These are phyloP conservation scores for Drosophila kurseongensis DNA, from an alignment of 1,140 invertebrate species.

Conservation along the genomic window DNA sequence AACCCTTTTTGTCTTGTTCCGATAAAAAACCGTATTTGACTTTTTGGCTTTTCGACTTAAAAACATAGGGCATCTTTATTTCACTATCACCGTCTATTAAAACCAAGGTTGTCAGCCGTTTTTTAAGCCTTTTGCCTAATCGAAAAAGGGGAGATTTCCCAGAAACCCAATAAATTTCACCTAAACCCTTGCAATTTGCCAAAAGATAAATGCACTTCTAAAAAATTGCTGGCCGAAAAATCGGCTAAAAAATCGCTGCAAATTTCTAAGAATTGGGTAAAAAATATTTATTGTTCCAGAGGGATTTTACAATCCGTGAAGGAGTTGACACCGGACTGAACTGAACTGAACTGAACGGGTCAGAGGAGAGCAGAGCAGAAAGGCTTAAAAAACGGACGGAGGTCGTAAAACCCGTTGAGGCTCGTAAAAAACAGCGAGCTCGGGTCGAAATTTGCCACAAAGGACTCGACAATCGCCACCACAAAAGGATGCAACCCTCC, in stretches of 20 bases:
- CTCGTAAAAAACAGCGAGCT: slow-evolving; percentile 23
- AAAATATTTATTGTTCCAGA: slow-evolving; percentile 40
- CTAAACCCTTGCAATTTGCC: slow-evolving; percentile 54
- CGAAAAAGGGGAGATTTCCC: slow-evolving; percentile 32
- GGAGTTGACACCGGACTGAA: slow-evolving; percentile 32
- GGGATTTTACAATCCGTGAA: slow-evolving; percentile 38
- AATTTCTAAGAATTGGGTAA: slow-evolving; percentile 49
- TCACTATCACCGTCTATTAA: slow-evolving; percentile 8
- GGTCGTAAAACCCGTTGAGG: slow-evolving; percentile 42
- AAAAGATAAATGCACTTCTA: slow-evolving; percentile 42
- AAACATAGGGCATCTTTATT: slow-evolving; percentile 20
- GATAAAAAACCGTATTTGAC: slow-evolving; percentile 59
- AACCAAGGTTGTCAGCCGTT: slow-evolving; percentile 53
- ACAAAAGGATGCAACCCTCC: slow-evolving; percentile 61
- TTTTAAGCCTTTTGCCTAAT: slow-evolving; percentile 69
- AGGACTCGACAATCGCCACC: slow-evolving; percentile 47
- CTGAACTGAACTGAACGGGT: slow-evolving; percentile 22
- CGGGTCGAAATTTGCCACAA: slow-evolving; percentile 22
- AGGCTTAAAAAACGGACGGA: slow-evolving; percentile 73
- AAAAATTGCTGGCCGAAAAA: slow-evolving; percentile 48
- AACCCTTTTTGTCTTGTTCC: slow-evolving; percentile 25
- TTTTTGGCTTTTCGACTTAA: slow-evolving; percentile 78
- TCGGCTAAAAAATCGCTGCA: slow-evolving; percentile 25
- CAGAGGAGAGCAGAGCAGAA: slow-evolving; percentile 76
- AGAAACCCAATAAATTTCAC: slow-evolving; percentile 48